Conservation (phyloP, 35 echinoderm and acorn worm genomes). For the Amphiura filiformis region DNA sequence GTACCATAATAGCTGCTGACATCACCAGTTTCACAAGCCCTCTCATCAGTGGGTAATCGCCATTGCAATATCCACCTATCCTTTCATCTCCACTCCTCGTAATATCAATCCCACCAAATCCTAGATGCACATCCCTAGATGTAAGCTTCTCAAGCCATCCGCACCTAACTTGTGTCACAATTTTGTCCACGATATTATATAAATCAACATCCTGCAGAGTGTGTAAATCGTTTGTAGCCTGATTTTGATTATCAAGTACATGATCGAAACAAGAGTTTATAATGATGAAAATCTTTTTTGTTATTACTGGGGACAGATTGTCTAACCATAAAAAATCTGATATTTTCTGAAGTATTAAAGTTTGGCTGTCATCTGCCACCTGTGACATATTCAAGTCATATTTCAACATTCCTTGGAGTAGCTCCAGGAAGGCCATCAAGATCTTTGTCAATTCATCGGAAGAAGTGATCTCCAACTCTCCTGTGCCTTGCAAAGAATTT, state of each 20-base stretch:
- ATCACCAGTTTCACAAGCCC: not conserved
- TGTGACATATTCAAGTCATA: not conserved
- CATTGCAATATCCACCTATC: not conserved
- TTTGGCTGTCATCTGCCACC: not conserved
- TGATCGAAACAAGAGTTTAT: not conserved
- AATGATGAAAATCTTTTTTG: not conserved
- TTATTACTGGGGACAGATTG: not conserved
- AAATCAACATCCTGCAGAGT: not conserved
- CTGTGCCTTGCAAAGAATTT: too few species aligned
- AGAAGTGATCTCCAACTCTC: not conserved
- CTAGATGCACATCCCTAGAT: slow-evolving; percentile 1
- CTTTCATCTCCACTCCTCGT: not conserved
- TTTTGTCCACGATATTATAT: too few species aligned
- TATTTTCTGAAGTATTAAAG: not conserved
- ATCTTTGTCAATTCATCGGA: not conserved
- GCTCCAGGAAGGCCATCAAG: not conserved
- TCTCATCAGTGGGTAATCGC: slow-evolving; percentile 8
- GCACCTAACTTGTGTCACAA: not conserved
- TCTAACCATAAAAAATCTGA: not conserved
- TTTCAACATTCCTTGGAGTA: not conserved
- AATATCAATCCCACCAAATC: slow-evolving; percentile 9
- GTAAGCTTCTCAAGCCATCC: not conserved
- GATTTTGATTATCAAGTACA: not conserved
- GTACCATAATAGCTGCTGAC: not conserved
- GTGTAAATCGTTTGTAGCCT: not conserved